Base-by-base conservation (phyloP, 2,797 vertebrate species). In the Crocidura indochinensis region DNA sequence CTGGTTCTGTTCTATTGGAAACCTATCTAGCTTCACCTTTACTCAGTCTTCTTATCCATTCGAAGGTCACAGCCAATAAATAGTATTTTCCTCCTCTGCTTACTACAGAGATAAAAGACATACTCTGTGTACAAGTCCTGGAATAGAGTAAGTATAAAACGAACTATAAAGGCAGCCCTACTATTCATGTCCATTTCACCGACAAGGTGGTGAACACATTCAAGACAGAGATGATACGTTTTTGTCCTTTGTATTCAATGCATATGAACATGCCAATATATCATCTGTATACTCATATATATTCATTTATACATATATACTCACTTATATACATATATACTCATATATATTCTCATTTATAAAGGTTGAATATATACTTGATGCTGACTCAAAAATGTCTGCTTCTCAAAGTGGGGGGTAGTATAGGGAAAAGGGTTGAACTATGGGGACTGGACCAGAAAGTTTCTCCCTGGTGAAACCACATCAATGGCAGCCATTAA, bases 401-500 rank as follows among this genome's bases (percentile, higher is more conserved):
- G 9, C 10, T 2, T 95, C 87, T 91, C 79, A 60, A 31, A n/a
- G 46, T 71, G 89, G 87, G 89, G 87, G 20, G 2, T n/a, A 9
- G 51, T 22, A 72, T 49, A 51, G 15, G 38, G 62, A 60, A 56
- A 73, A 53, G 29, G 53, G 49, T 53, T n/a, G 17, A 17, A 19
- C 19, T 20, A 60, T 60, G 56, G 56, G 20, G 31, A 31, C 11
- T 75, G 20, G 56, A 77, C 8, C 15, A 69, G 53, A 8, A 46
- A 72, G 20, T 75, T 27, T 64, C 84, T 83, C 44, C 2, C 15
- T 10, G n/a, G 56, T 22, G 71, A 84, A 74, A 29, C 17, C 29
- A 29, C 53, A 68, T 62, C 74, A 10, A 26, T 29, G 27, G 60
- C 10, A 49, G 22, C 26, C 26, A 76, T 86, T 47, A 19, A 44